Conservation (phyloP, 2,888 invertebrate species). For the Synergus japonicus region DNA sequence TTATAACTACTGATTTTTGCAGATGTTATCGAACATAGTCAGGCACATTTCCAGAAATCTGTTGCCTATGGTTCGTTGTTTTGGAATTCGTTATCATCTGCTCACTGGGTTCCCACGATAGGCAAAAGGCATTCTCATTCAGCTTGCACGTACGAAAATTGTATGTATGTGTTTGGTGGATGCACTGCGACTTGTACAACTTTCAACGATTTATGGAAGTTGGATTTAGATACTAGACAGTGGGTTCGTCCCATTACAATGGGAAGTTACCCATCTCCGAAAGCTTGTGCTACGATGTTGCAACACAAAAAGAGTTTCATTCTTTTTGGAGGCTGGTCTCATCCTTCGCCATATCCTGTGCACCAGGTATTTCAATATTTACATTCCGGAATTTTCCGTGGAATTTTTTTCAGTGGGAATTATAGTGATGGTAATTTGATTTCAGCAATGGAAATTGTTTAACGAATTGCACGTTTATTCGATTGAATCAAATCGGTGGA, state of each 20-base stretch:
- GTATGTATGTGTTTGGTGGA: conserved; percentile 97
- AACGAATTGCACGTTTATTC: conserved; percentile 95
- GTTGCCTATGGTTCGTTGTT: conserved; percentile 86
- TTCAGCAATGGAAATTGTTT: conserved; percentile 87
- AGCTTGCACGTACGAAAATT: conserved; percentile 89
- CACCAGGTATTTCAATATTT: conserved; percentile 81
- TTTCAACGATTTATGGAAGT: conserved; percentile 97
- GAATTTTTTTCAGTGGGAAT: not conserved
- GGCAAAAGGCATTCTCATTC: conserved; percentile 95
- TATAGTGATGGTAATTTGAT: conserved; percentile 46
- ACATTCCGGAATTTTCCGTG: not conserved
- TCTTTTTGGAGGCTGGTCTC: conserved; percentile 97
- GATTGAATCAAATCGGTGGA: conserved; percentile 89
- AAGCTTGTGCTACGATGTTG: conserved; percentile 96
- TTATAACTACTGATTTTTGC: conserved; percentile 62
- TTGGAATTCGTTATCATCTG: conserved; percentile 83
- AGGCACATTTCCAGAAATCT: conserved; percentile 87
- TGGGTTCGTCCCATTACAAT: conserved; percentile 92
- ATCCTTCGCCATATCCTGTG: conserved; percentile 91
- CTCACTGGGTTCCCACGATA: conserved; percentile 85
- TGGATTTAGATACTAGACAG: conserved; percentile 90
- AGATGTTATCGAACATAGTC: conserved; percentile 89
- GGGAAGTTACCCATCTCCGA: conserved; percentile 96
- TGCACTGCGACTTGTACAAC: conserved; percentile 96
- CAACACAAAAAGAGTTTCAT: conserved; percentile 89